Conservation (phyloP, 1,140 invertebrate genomes). For the Melitaea cinxia region DNA sequence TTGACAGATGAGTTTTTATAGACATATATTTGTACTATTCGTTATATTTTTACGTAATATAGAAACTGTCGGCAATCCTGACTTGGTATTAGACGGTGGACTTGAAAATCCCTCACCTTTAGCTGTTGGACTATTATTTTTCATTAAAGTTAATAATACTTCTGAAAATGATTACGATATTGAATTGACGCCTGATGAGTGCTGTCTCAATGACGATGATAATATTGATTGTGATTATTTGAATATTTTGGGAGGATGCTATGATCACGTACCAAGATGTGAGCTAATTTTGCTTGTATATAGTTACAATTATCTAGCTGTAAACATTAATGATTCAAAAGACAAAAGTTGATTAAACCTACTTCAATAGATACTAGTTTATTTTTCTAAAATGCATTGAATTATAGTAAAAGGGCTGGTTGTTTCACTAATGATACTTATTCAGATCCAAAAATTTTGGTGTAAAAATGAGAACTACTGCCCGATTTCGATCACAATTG, state of each 20-base stretch:
- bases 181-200: constrained; percentile 52
- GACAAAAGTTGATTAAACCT: too few species aligned
- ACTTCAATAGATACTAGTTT: too few species aligned
- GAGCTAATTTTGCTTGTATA: too few species aligned
- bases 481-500: too few species aligned
- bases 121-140: constrained; percentile 52
- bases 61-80: constrained; percentile 28
- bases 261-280: constrained; percentile 52
- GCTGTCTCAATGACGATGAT: constrained; percentile 48
- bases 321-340: too few species aligned
- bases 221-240: constrained; percentile 51
- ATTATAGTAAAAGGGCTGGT: too few species aligned
- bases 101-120: constrained; percentile 33
- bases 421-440: too few species aligned
- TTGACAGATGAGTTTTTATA: constrained; percentile 50
- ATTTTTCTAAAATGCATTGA: too few species aligned
- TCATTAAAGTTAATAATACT: constrained; percentile 53
- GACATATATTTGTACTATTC: constrained; percentile 41
- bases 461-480: too few species aligned
- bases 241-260: constrained; percentile 48
- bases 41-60: constrained; percentile 48
- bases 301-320: too few species aligned
- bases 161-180: constrained; percentile 47
- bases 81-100: constrained; percentile 41
- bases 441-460: too few species aligned